These are phyloP conservation scores for Halictus rubicundus DNA, from an alignment of 1,140 invertebrate species.

Conservation along the genomic window DNA sequence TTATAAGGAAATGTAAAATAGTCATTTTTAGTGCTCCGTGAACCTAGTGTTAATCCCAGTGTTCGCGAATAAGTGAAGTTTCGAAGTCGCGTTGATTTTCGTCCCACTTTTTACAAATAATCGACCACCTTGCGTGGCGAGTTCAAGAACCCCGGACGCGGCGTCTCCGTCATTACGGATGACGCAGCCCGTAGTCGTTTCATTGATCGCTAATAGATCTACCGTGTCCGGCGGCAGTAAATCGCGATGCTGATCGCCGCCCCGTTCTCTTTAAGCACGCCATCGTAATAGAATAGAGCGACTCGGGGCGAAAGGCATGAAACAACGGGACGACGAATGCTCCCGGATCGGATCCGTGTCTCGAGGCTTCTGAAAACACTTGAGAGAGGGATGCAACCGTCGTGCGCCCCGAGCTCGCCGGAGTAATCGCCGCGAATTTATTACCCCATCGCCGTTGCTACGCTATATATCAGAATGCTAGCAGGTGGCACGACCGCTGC, in stretches of 20 bases:
- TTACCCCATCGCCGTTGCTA: conserved; percentile 17
- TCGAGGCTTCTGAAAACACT: background rate
- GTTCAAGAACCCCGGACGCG: conserved; percentile 16
- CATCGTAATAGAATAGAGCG: conserved; percentile 40
- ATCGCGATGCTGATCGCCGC: conserved; percentile 13
- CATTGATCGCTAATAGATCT: conserved; percentile 39
- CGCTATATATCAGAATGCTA: conserved; percentile 21
- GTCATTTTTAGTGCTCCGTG: too few species aligned
- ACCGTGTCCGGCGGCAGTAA: conserved; percentile 15
- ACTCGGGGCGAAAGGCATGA: background rate
- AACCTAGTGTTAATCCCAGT: too few species aligned
- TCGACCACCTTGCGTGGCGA: too few species aligned
- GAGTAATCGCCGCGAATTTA: conserved; percentile 47
- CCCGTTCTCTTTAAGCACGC: background rate
- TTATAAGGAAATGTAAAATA: too few species aligned
- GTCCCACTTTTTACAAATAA: too few species aligned
- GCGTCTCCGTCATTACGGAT: too few species aligned
- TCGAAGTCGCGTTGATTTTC: too few species aligned
- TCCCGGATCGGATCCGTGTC: background rate
- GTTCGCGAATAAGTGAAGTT: too few species aligned
- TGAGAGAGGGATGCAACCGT: too few species aligned
- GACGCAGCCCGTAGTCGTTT: background rate
- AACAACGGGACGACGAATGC: background rate
- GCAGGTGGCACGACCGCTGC: conserved; percentile 13
- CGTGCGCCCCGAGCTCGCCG: too few species aligned